Evolutionary conservation across 2,888 invertebrate species (phyloP).

Genomic region (Orchestes rusci): DNA sequence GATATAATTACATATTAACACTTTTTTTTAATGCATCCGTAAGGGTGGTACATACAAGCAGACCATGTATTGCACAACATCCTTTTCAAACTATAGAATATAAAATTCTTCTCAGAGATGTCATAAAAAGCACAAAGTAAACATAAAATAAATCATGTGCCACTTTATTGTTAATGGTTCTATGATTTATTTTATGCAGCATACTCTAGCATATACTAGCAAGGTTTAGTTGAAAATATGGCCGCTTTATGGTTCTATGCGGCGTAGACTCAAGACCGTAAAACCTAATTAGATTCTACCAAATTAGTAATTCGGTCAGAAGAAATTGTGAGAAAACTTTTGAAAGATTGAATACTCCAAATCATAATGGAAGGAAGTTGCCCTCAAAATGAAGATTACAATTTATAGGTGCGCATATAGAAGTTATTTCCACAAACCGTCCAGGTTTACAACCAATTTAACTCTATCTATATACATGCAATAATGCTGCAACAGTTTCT

Average conservation of each 20-base stretch:
- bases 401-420: no score
- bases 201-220: background rate
- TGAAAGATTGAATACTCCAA: background rate
- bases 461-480: no score
- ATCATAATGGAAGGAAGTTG: no score
- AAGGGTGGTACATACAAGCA: no score
- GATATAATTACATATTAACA: no score
- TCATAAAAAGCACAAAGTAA: conserved; percentile 27
- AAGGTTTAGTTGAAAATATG: conserved; percentile 17
- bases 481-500: no score
- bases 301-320: conserved; percentile 15
- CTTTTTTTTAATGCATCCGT: no score
- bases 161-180: conserved; percentile 33
- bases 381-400: no score
- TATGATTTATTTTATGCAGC: conserved; percentile 35
- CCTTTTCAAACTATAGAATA: conserved; percentile 16
- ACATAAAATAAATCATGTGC: conserved; percentile 35
- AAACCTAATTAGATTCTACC: conserved; percentile 23
- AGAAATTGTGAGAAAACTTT: no score
- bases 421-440: no score
- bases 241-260: conserved; percentile 24
- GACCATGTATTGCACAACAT: conserved; percentile 11
- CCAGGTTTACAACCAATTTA: no score
- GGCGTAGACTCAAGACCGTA: conserved; percentile 27
- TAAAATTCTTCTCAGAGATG: conserved; percentile 19